Percentiles rank a stretch among this genome's conserved stretches.
phyloP scores from a whole-genome alignment of 2,113 vertebrate genomes.

The Condylura cristata region DNA sequence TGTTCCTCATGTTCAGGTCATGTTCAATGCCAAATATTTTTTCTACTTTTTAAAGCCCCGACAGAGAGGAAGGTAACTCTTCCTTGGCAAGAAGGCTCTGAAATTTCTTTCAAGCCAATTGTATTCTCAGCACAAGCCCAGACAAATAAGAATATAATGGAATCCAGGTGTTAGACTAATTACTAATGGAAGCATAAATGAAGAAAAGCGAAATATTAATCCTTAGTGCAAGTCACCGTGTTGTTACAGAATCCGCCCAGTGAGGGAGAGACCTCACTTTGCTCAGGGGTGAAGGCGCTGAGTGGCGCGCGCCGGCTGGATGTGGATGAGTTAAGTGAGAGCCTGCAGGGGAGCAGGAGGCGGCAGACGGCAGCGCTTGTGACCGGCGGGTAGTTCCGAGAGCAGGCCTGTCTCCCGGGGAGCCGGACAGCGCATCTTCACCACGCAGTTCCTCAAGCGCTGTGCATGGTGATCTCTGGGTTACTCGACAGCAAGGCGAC shows the following conservation, averaged over 20 bases:
- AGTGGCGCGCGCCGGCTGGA: conserved; percentile 73
- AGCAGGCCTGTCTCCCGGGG: conserved; percentile 82
- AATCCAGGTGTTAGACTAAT: conserved; percentile 84
- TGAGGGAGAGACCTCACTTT: conserved; percentile 80
- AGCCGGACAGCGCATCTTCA: conserved; percentile 83
- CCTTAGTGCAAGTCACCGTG: conserved; percentile 77
- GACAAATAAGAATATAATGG: conserved; percentile 73
- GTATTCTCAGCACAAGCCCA: conserved; percentile 77
- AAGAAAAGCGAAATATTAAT: conserved; percentile 84
- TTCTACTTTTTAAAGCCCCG: conserved; percentile 10
- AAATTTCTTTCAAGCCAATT: conserved; percentile 69
- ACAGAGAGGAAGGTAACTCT: neutral
- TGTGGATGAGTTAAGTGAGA: conserved; percentile 82
- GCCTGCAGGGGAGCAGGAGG: conserved; percentile 77
- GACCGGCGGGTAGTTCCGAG: conserved; percentile 83
- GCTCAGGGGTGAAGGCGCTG: conserved; percentile 81
- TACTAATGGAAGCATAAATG: conserved; percentile 84
- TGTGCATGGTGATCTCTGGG: conserved; percentile 84
- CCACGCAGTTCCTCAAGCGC: conserved; percentile 79
- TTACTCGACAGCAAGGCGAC: conserved; percentile 87
- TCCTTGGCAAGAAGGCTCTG: conserved; percentile 54
- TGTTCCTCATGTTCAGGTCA: conserved; percentile 31
- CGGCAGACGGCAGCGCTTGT: conserved; percentile 73
- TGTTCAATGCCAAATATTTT: conserved; percentile 12
- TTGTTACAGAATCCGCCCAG: conserved; percentile 83